A percentile compares a stretch with the other conserved stretches of the same genome.
phyloP scores from a whole-genome alignment of 2,797 vertebrate species.

The Oceanodroma leucorhoa region DNA sequence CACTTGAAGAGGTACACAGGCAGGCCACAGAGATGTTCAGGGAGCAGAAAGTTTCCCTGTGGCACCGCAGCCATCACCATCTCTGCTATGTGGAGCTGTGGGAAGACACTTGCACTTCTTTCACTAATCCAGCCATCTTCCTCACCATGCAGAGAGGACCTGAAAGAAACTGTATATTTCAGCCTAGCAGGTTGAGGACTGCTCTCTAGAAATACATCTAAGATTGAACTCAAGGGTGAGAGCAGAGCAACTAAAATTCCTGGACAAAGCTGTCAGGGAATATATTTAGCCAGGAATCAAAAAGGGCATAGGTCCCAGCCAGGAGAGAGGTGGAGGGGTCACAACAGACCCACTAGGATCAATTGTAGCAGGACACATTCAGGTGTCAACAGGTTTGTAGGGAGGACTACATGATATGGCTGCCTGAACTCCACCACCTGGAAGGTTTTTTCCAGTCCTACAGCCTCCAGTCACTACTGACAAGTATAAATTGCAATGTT shows the following conservation, averaged over 20 bases:
- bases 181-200: not conserved
- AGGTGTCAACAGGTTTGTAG: not conserved
- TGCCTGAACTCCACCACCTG: not conserved
- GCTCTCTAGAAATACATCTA: not conserved
- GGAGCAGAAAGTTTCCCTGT: not conserved
- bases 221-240: not conserved
- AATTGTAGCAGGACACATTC: not conserved
- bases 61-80: not conserved
- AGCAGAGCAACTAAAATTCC: not conserved
- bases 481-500: not conserved
- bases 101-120: not conserved
- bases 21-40: not conserved
- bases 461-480: not conserved
- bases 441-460: not conserved
- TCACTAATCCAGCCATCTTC: not conserved
- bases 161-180: not conserved
- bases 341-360: not conserved
- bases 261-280: not conserved
- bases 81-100: not conserved
- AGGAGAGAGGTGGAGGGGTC: not conserved
- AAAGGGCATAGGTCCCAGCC: not conserved
- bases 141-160: not conserved
- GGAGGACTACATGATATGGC: not conserved
- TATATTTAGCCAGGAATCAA: not conserved
- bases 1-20: not conserved